Conservation (phyloP, 2,113 vertebrate genomes). For the Nipponia nippon region DNA sequence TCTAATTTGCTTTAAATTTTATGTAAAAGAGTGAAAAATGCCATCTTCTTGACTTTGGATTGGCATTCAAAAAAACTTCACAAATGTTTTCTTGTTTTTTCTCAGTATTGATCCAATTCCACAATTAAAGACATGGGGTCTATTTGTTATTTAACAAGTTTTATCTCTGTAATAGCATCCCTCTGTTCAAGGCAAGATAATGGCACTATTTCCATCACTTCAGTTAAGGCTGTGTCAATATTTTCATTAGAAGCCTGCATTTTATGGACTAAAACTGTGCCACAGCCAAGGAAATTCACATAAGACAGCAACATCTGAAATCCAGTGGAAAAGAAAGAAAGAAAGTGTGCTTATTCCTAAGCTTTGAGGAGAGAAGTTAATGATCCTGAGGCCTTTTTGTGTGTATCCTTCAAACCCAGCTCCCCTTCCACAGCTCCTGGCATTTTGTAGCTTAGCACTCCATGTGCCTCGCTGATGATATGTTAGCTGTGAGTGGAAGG, state of each 20-base stretch:
- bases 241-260: constrained; percentile 43
- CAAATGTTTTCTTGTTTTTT: neutral
- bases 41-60: neutral
- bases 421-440: constrained; percentile 8
- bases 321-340: neutral
- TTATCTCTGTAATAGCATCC: constrained; percentile 1
- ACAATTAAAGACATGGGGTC: neutral
- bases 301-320: neutral
- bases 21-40: neutral
- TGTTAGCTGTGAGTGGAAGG: constrained; percentile 5
- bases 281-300: neutral
- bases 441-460: constrained; percentile 23
- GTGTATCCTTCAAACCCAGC: neutral
- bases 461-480: neutral
- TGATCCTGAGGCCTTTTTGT: neutral
- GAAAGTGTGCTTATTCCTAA: neutral
- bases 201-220: neutral
- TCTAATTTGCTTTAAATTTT: neutral
- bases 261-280: neutral
- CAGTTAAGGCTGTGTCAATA: constrained; percentile 37
- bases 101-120: neutral
- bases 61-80: neutral
- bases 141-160: neutral
- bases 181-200: constrained; percentile 6
- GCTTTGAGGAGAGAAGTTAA: constrained; percentile 18